These are phyloP conservation scores for Ctenodactylus gundi DNA, from an alignment of 2,113 vertebrate genomes.

Conservation along the genomic window DNA sequence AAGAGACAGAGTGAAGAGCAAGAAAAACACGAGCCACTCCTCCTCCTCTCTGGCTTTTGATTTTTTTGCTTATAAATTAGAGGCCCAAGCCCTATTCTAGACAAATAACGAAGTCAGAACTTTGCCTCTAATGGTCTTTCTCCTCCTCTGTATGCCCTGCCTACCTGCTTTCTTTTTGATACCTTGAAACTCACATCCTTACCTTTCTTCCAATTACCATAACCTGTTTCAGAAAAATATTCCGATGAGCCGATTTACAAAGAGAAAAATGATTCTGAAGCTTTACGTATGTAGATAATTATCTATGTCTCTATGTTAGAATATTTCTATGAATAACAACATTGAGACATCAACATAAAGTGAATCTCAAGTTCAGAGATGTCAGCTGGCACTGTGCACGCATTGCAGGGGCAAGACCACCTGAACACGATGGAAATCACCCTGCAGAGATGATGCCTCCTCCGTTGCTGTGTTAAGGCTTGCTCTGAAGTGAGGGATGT, in stretches of 20 bases:
- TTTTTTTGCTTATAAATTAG: neutral
- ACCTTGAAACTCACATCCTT: neutral
- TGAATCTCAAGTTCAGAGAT: neutral
- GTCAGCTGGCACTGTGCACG: neutral
- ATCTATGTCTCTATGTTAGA: neutral
- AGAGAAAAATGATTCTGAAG: neutral
- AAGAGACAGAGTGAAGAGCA: neutral
- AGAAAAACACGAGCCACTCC: neutral
- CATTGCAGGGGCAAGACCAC: neutral
- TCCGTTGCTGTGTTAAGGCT: neutral
- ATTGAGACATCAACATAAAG: neutral
- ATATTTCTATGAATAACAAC: neutral
- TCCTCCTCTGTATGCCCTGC: neutral
- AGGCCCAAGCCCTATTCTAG: neutral
- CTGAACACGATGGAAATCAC: constrained; percentile 9
- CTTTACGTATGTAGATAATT: neutral
- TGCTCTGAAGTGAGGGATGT: constrained; percentile 39
- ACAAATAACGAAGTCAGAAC: neutral
- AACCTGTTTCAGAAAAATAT: neutral
- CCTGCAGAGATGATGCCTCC: neutral
- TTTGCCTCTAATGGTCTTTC: neutral
- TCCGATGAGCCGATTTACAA: neutral
- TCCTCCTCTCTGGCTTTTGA: neutral
- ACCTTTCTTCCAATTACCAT: neutral
- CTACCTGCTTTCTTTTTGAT: neutral